Conservation (phyloP, 2,113 vertebrate genomes). For the Hucho hucho region DNA sequence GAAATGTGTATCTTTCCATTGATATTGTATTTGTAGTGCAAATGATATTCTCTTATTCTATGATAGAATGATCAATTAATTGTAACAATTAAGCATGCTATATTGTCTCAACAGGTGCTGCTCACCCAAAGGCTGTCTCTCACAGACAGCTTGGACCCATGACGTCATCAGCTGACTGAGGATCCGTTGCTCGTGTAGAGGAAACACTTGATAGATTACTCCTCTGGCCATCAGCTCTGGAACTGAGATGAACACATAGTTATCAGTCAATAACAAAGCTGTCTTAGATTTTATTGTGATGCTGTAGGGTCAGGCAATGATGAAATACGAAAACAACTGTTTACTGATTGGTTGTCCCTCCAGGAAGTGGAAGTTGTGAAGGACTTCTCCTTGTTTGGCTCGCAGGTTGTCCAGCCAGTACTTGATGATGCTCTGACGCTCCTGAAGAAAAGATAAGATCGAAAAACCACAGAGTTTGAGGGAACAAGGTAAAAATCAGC, state of each 20-base stretch:
- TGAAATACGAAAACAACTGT: not conserved
- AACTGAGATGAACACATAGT: constrained; percentile 67
- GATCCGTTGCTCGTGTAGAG: constrained; percentile 93
- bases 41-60: no score
- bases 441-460: constrained; percentile 65
- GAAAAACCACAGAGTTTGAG: not conserved
- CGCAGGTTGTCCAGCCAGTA: constrained; percentile 96
- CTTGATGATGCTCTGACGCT: constrained; percentile 94
- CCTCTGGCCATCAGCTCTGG: constrained; percentile 88
- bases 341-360: constrained; percentile 97
- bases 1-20: no score
- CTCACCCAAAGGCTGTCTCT: constrained; percentile 89
- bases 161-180: constrained; percentile 94
- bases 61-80: no score
- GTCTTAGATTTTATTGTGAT: no score
- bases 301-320: no score
- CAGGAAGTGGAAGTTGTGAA: constrained; percentile 95
- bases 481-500: not conserved
- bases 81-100: no score
- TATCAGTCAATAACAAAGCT: no score
- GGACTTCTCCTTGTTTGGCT: constrained; percentile 89
- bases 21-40: no score
- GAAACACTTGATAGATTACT: constrained; percentile 93
- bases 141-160: constrained; percentile 94
- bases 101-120: not conserved